Conservation (phyloP, 2,797 vertebrate species). For the Todus mexicanus region DNA sequence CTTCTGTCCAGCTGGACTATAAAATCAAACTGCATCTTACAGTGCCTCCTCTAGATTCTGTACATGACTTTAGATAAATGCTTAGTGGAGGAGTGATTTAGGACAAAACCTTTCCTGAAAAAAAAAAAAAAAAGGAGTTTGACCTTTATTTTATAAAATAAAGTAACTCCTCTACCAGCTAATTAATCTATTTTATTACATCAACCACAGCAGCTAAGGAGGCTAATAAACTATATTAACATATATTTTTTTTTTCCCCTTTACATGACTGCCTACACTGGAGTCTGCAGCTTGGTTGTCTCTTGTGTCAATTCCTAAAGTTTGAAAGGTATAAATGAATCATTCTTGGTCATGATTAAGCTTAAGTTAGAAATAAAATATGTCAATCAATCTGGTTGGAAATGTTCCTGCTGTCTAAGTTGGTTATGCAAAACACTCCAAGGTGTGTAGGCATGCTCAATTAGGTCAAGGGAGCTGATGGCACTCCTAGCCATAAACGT, state of each 20-base stretch:
- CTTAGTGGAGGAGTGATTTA: background rate
- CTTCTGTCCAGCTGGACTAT: background rate
- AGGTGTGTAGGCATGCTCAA: slow-evolving; percentile 74
- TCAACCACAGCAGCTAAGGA: background rate
- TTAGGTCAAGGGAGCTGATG: slow-evolving; percentile 72
- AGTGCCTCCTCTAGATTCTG: background rate
- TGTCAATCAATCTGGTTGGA: slow-evolving; percentile 75
- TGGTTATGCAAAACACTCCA: slow-evolving; percentile 77
- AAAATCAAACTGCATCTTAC: background rate
- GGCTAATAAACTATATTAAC: slow-evolving; percentile 41
- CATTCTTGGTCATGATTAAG: slow-evolving; percentile 68
- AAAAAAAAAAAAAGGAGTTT: background rate
- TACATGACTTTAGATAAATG: background rate
- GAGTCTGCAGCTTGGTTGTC: background rate
- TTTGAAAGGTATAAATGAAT: slow-evolving; percentile 61
- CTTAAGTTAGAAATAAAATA: slow-evolving; percentile 78
- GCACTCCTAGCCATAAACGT: slow-evolving; percentile 55
- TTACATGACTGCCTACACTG: background rate
- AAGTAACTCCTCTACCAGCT: background rate
- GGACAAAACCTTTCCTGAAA: background rate
- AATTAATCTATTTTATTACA: slow-evolving; percentile 39
- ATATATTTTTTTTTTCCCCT: slow-evolving; percentile 35
- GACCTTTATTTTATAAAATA: slow-evolving; percentile 26
- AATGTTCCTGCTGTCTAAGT: slow-evolving; percentile 72
- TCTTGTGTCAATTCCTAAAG: slow-evolving; percentile 39